phyloP scores from a whole-genome alignment of 1,140 invertebrate genomes.

The Tetramorium parvispinum region DNA sequence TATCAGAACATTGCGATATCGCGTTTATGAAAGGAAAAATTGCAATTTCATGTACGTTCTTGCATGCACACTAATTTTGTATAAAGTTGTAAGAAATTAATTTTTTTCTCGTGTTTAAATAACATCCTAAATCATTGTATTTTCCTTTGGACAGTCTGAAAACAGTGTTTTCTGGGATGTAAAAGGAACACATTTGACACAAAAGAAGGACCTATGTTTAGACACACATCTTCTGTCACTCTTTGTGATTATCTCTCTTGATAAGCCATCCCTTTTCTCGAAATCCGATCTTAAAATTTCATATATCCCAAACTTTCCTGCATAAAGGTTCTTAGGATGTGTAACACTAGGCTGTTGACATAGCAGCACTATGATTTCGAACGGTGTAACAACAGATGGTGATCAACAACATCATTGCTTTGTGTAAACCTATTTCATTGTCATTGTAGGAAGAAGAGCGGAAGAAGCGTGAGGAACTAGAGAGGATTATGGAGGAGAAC shows the following conservation, averaged over 20 bases:
- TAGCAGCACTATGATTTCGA: constrained; percentile 81
- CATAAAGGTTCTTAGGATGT: constrained; percentile 82
- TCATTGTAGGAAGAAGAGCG: constrained; percentile 96
- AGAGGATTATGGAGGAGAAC: constrained; percentile 98
- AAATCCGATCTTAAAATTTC: constrained; percentile 72
- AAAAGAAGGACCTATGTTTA: constrained; percentile 68
- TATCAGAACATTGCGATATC: constrained; percentile 26
- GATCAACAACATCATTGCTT: constrained; percentile 79
- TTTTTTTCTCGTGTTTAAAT: constrained; percentile 64
- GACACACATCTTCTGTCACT: constrained; percentile 60
- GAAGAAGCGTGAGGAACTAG: constrained; percentile 96
- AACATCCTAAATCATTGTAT: constrained; percentile 68
- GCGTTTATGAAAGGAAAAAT: constrained; percentile 42
- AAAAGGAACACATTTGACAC: constrained; percentile 64
- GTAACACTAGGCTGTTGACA: constrained; percentile 80
- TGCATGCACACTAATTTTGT: constrained; percentile 72
- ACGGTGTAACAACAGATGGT: constrained; percentile 82
- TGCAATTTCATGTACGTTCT: constrained; percentile 49
- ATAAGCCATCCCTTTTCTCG: constrained; percentile 70
- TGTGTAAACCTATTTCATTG: constrained; percentile 82
- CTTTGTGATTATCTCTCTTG: constrained; percentile 54
- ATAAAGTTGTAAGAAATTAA: constrained; percentile 63
- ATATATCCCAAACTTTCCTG: constrained; percentile 72
- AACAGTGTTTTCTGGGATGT: constrained; percentile 64
- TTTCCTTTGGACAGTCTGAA: constrained; percentile 67